Base-by-base conservation (phyloP, 2,888 invertebrate genomes). In the Dolichomitus sp. region DNA sequence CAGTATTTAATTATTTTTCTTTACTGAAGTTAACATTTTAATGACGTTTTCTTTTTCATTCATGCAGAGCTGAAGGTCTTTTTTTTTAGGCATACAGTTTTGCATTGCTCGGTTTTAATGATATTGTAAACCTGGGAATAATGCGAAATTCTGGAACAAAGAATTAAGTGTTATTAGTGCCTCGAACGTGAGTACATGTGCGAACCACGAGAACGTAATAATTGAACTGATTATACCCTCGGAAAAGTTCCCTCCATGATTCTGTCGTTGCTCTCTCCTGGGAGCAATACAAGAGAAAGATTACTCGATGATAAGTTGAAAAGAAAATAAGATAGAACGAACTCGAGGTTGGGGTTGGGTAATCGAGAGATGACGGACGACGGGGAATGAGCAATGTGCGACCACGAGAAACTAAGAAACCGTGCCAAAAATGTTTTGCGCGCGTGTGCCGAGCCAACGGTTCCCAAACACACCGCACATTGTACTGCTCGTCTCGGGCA, bases 311-410 rank as follows among this genome's bases (percentile, higher is more conserved):
- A 50, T 30, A 48, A 66, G 30, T 50, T 30, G 23, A 27, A 69
- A 69, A 40, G 37, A 27, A 69, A 54, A 57, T 23, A 37, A 19
- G 7, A 61, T 23, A 30, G 48, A 61, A 48, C 61, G 7, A 14
- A 37, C 33, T 48, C 48, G 37, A 50, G 61, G 19, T 61, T 70
- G 57, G 40, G 4, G 77, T 79, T 83, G 75, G 72, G 77, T 83
- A 85, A 85, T 84, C 57, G 61, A 75, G 73, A 69, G 74, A 84
- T 84, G 80, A 84, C 80, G 80, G 54, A 82, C 79, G 77, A 33
- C 61, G 48, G 61, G 66, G 59, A 48, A 81, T 61, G 76, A 79
- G 79, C 73, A 33, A 37, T 37, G 50, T 19, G 37, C 52, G 72
- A 61, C 14, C 61, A 48, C 48, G 14, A 48, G 72, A 73, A 73